A percentile compares a stretch with the other conserved stretches of the same genome.
Conservation (phyloP, 2,797 vertebrate species). For the Chanos chanos region DNA sequence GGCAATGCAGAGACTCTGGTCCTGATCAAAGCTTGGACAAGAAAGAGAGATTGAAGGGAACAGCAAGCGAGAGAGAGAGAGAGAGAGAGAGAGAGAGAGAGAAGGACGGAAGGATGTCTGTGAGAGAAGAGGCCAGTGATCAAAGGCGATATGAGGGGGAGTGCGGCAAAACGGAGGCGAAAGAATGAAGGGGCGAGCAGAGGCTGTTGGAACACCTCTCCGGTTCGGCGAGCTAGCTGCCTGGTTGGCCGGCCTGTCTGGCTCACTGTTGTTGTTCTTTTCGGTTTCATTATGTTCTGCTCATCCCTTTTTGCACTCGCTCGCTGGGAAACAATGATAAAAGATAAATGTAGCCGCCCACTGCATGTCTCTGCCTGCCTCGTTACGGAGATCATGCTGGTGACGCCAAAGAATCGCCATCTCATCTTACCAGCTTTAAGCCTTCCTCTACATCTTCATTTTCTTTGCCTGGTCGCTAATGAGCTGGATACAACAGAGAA, state of each 20-base stretch:
- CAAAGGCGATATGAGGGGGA: slow-evolving; percentile 64
- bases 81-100: slow-evolving; percentile 10
- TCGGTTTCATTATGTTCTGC: slow-evolving; percentile 40
- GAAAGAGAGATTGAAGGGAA: not conserved
- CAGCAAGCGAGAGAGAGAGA: slow-evolving; percentile 28
- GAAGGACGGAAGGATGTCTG: slow-evolving; percentile 17
- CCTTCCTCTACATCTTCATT: not conserved
- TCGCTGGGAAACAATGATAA: slow-evolving; percentile 27
- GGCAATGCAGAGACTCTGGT: no score
- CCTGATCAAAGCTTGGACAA: no score
- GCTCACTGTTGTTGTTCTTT: slow-evolving; percentile 26
- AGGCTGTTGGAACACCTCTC: slow-evolving; percentile 27
- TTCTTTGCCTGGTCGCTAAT: slow-evolving; percentile 9
- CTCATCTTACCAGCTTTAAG: slow-evolving; percentile 20
- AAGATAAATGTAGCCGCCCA: slow-evolving; percentile 24
- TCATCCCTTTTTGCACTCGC: slow-evolving; percentile 14
- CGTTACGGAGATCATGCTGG: slow-evolving; percentile 29
- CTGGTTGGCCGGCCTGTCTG: no score
- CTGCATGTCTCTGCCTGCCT: slow-evolving; percentile 25
- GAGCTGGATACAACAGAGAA: slow-evolving; percentile 8
- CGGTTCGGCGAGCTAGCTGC: slow-evolving; percentile 21
- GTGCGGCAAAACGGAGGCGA: slow-evolving; percentile 55
- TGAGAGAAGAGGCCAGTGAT: slow-evolving; percentile 65
- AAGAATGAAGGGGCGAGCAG: slow-evolving; percentile 63
- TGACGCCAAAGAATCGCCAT: slow-evolving; percentile 30